Evolutionary conservation across 2,113 vertebrate genomes (phyloP), one percentile per base, ranked within the genome.

Genomic region (Progne subis): DNA sequence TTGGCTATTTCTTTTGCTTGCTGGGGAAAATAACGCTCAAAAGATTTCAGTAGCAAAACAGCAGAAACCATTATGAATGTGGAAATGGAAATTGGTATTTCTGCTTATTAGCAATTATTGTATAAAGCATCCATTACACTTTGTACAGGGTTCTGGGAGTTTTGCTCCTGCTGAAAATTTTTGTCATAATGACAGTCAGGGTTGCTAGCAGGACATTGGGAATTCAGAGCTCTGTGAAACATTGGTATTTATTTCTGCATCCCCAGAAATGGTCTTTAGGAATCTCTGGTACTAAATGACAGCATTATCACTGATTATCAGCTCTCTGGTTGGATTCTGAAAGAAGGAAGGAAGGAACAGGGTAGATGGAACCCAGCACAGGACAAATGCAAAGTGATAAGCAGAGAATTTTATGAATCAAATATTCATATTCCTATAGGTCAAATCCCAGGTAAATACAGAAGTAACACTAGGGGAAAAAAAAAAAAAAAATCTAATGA

Each of bases 271-370:
- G 4, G 18, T 18, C 18, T 47, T 39, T 4, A 67, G 56, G 68
- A 61, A 64, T 44, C 67, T 67, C 43, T 55, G 20, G 9, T 72
- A 47, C 20, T 28, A 47, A 82, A 47, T 41, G 26, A 70, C 52
- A 82, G 23, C 32, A 23, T 37, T n/a, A 72, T 11, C 18, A 34
- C 17, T 1, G 2, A 78, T 49, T n/a, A 63, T 46, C 17, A 83
- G 18, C 15, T 44, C 86, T 82, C 77, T 53, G 74, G 20, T 8
- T 71, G n/a, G 53, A 56, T 55, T 9, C 37, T 76, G 44, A 56
- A 53, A n/a, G 64, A 57, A 76, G 65, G 11, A 0, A 2, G 11
- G n/a, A 75, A 89, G 15, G 4, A 94, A 67, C 1, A 0, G 0
- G 5, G 12, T 20, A 72, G 37, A 16, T 1, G 6, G 34, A 86